These are phyloP conservation scores for Parasteatoda tepidariorum DNA, from an alignment of 1,140 invertebrate species.

Conservation along the genomic window DNA sequence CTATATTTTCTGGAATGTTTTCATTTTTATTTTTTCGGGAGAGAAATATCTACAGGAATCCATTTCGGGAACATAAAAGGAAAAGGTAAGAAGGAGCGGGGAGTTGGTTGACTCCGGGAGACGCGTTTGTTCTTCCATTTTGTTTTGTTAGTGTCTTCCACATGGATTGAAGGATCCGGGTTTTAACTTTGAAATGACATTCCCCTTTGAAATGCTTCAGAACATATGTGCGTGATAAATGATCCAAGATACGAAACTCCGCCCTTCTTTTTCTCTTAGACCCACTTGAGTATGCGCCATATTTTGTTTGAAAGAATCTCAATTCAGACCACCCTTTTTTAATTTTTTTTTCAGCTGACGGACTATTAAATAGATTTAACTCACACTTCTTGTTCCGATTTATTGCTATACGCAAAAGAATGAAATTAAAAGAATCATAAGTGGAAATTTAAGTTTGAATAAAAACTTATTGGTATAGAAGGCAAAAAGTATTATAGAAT, in stretches of 20 bases:
- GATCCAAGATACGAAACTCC: conserved; percentile 9
- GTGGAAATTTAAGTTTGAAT: too few relatives aligned
- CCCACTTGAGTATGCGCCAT: neutral
- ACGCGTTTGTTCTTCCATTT: conserved; percentile 30
- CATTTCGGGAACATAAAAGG: conserved; percentile 10
- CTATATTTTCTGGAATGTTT: neutral
- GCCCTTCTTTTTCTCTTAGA: neutral
- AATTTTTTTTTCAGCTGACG: too few relatives aligned
- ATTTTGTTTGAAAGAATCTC: neutral
- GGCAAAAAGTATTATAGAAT: too few relatives aligned
- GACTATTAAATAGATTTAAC: too few relatives aligned
- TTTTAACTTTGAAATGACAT: conserved; percentile 52
- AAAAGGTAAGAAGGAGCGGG: neutral
- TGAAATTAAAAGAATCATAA: too few relatives aligned
- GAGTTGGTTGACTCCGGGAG: too few relatives aligned
- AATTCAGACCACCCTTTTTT: too few relatives aligned
- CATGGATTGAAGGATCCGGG: conserved; percentile 25
- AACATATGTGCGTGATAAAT: conserved; percentile 35
- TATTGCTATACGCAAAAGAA: too few relatives aligned
- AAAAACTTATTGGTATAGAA: too few relatives aligned
- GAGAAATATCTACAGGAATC: conserved; percentile 31
- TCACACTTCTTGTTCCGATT: too few relatives aligned
- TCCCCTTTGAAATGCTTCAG: neutral
- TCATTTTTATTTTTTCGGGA: conserved; percentile 4
- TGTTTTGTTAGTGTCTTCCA: conserved; percentile 27